phyloP scores from a whole-genome alignment of 30 jellyfish, hydroid and myxozoan species.

The Kudoa iwatai region DNA sequence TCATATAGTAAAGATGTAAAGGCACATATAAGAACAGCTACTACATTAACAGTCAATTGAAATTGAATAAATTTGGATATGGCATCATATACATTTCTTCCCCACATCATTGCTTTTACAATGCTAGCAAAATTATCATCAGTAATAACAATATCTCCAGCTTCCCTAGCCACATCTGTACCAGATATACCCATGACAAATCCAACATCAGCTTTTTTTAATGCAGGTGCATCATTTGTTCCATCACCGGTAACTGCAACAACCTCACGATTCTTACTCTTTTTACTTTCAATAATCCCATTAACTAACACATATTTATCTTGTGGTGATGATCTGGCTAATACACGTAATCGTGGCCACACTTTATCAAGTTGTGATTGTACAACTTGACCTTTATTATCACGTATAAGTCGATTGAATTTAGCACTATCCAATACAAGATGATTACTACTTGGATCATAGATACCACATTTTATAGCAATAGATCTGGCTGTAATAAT shows the following conservation, averaged over 20 bases:
- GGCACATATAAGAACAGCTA: conserved; percentile 38
- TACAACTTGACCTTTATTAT: conserved; percentile 10
- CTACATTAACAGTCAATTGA: conserved; percentile 80
- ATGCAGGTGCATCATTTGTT: conserved; percentile 98
- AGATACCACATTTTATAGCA: conserved; percentile 81
- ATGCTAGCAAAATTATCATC: conserved; percentile 85
- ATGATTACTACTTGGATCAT: conserved; percentile 16
- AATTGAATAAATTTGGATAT: conserved; percentile 76
- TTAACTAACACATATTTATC: conserved; percentile 63
- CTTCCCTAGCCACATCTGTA: conserved; percentile 94
- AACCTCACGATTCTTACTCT: conserved; percentile 30
- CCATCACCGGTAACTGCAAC: conserved; percentile 99
- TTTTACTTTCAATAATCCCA: conserved; percentile 56
- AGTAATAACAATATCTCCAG: conserved; percentile 65
- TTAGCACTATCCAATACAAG: conserved; percentile 50
- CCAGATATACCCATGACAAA: conserved; percentile 99
- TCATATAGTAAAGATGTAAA: too few relatives aligned
- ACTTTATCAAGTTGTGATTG: conserved; percentile 38
- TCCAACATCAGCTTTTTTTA: conserved; percentile 92
- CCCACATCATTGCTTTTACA: conserved; percentile 97
- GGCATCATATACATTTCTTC: conserved; percentile 89
- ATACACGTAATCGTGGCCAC: conserved; percentile 81
- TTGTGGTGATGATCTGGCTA: conserved; percentile 96
- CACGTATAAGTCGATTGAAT: conserved; percentile 27
- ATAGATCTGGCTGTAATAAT: conserved; percentile 83